Percentiles rank a stretch among this genome's conserved stretches.
Evolutionary conservation across 2,888 invertebrate genomes (phyloP).

Genomic region (Calameuta filiformis): DNA sequence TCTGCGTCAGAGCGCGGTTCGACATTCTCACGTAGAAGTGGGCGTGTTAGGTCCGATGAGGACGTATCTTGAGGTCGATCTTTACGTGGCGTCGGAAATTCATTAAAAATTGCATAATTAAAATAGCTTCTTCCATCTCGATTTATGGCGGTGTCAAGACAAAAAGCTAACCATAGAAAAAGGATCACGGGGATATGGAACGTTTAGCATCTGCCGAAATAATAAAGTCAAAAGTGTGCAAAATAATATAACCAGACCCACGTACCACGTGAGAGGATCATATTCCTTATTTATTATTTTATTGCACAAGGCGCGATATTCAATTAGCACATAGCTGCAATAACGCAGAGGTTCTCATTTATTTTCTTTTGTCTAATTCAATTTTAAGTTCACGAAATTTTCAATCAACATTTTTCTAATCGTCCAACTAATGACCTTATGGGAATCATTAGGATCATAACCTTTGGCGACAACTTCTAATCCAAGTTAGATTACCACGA

Average conservation of each 20-base stretch:
- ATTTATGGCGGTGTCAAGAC: conserved; percentile 12
- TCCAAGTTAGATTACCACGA: conserved; percentile 19
- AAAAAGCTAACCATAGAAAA: background rate
- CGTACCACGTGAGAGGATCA: conserved; percentile 12
- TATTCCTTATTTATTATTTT: conserved; percentile 38
- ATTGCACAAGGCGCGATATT: conserved; percentile 25
- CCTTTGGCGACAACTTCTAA: conserved; percentile 21
- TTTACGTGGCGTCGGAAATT: conserved; percentile 19
- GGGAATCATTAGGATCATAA: conserved; percentile 15
- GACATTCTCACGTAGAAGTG: conserved; percentile 17
- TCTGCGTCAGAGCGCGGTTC: background rate
- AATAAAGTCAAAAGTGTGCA: conserved; percentile 19
- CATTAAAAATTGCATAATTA: conserved; percentile 29
- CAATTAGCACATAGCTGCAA: conserved; percentile 33
- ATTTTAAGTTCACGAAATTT: background rate
- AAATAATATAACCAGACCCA: background rate
- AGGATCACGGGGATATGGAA: conserved; percentile 4
- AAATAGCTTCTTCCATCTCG: conserved; percentile 13
- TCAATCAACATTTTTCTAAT: conserved; percentile 13
- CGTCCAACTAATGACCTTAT: background rate
- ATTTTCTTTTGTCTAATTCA: background rate
- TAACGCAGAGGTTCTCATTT: conserved; percentile 10
- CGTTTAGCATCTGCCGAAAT: conserved; percentile 34
- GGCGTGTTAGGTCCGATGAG: conserved; percentile 23
- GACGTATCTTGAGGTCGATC: conserved; percentile 1